Conservation (phyloP, 2,888 invertebrate species). For the Cantharis lateralis region DNA sequence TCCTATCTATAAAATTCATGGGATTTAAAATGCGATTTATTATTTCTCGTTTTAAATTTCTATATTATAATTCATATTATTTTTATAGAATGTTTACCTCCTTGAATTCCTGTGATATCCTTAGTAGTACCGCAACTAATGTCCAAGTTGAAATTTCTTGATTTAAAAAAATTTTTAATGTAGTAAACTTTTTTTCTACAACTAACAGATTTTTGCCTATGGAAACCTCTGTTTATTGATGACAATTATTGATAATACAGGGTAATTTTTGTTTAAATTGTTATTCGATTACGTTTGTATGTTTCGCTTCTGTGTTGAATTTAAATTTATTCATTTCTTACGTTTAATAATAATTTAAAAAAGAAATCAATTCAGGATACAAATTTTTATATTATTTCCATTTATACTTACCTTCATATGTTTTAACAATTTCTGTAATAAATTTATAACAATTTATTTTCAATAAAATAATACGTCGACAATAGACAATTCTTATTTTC, state of each 20-base stretch:
- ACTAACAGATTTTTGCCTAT: background rate
- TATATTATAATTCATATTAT: background rate
- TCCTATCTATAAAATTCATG: background rate
- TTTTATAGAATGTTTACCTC: background rate
- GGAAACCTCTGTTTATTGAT: background rate
- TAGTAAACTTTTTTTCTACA: background rate
- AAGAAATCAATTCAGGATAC: conserved; percentile 15
- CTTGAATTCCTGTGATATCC: background rate
- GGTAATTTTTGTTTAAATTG: background rate
- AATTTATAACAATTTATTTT: conserved; percentile 27
- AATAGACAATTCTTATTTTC: background rate
- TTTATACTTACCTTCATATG: conserved; percentile 6
- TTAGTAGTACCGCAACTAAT: background rate
- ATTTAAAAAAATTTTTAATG: background rate
- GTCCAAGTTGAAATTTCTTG: background rate
- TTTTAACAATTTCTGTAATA: conserved; percentile 26
- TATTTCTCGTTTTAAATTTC: background rate
- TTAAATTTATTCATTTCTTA: background rate
- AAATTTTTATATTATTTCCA: conserved; percentile 7
- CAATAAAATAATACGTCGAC: conserved; percentile 19
- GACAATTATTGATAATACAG: background rate
- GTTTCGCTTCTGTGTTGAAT: background rate
- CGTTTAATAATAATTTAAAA: background rate
- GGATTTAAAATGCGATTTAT: background rate
- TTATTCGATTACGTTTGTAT: background rate